A percentile compares a stretch with the other conserved stretches of the same genome.
Conservation (phyloP, 2,888 invertebrate species). For the Rotaria socialis region DNA sequence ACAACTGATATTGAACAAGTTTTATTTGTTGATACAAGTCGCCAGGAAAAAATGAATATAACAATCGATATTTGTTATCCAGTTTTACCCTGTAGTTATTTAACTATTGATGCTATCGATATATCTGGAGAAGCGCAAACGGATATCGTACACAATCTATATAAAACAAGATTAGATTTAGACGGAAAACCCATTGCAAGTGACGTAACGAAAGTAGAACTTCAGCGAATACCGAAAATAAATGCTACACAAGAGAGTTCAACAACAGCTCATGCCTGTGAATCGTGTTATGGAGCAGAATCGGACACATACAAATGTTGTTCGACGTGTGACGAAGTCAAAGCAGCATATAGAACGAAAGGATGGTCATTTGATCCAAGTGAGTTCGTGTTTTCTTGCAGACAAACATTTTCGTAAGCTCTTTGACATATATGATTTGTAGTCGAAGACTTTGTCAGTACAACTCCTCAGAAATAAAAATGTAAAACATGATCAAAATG, state of each 20-base stretch:
- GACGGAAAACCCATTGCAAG: conserved; percentile 76
- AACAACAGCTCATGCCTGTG: conserved; percentile 65
- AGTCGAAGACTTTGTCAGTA: no score
- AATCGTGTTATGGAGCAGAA: conserved; percentile 90
- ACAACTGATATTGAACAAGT: conserved; percentile 82
- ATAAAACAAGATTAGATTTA: conserved; percentile 78
- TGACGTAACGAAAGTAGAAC: conserved; percentile 48
- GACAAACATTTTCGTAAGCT: no score
- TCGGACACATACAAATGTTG: conserved; percentile 70
- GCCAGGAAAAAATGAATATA: conserved; percentile 84
- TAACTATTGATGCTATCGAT: conserved; percentile 95
- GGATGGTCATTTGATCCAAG: conserved; percentile 74
- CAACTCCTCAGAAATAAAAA: no score
- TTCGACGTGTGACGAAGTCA: conserved; percentile 90
- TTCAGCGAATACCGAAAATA: background rate
- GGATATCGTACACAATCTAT: conserved; percentile 88
- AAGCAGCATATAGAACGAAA: conserved; percentile 79
- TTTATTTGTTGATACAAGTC: conserved; percentile 91
- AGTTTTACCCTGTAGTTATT: conserved; percentile 80
- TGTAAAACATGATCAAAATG: no score
- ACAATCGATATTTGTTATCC: conserved; percentile 85
- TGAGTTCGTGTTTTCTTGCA: background rate
- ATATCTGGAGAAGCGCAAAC: conserved; percentile 91
- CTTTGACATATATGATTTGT: no score
- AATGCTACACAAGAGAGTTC: background rate